These are phyloP conservation scores for Patiria miniata DNA, from an alignment of 35 echinoderm and acorn worm genomes.

Conservation along the genomic window DNA sequence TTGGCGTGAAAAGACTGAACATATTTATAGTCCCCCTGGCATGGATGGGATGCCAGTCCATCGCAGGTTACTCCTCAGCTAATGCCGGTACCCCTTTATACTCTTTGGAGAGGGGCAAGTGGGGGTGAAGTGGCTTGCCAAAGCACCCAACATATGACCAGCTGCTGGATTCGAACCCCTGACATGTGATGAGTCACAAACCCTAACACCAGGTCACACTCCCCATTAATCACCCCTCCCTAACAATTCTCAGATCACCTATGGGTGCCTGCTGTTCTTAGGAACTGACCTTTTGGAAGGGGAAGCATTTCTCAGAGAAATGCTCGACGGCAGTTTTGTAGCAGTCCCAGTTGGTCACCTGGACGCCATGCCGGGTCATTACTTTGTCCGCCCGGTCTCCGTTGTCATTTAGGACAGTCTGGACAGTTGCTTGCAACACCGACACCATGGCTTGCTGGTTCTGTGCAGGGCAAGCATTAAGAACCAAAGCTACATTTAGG, in stretches of 20 bases:
- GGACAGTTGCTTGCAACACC: neutral
- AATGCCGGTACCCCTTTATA: too few relatives aligned
- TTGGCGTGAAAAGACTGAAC: too few relatives aligned
- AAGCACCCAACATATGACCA: neutral
- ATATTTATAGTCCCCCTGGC: too few relatives aligned
- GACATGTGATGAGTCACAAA: neutral
- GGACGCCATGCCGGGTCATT: neutral
- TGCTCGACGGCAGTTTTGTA: neutral
- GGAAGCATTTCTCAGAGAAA: slow-evolving; percentile 12
- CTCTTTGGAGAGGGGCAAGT: too few relatives aligned
- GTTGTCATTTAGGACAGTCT: neutral
- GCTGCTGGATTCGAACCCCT: neutral
- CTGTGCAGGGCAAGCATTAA: neutral
- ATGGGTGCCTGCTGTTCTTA: neutral
- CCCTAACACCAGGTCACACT: too few relatives aligned
- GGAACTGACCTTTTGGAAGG: neutral
- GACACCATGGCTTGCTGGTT: neutral
- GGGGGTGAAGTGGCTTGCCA: too few relatives aligned
- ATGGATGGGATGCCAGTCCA: too few relatives aligned
- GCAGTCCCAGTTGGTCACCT: slow-evolving; percentile 17
- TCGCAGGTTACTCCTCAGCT: too few relatives aligned
- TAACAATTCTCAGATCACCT: neutral
- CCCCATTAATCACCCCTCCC: too few relatives aligned
- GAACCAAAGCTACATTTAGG: too few relatives aligned
- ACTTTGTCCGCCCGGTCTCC: neutral